Conservation (phyloP, 1,140 invertebrate species). For the Samia ricini region DNA sequence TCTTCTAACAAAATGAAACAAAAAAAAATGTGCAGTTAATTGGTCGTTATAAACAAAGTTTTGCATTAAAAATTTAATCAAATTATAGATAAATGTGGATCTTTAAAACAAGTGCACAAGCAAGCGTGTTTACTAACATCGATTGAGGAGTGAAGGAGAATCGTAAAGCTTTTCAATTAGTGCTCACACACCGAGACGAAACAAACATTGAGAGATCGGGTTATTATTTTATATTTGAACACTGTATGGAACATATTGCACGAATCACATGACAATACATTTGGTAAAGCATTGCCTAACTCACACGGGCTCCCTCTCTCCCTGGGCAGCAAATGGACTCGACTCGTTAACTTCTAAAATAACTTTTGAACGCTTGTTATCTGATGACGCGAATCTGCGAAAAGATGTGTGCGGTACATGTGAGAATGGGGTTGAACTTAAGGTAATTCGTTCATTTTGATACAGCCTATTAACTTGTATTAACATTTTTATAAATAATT, state of each 20-base stretch:
- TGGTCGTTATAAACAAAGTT: no score
- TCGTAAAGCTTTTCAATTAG: neutral
- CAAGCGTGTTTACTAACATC: neutral
- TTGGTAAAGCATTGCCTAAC: neutral
- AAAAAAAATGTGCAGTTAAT: no score
- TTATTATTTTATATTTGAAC: neutral
- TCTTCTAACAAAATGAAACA: no score
- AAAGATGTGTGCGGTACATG: neutral
- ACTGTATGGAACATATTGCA: neutral
- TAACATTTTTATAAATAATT: no score
- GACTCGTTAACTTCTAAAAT: constrained; percentile 1
- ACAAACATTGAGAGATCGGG: neutral
- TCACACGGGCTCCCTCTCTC: neutral
- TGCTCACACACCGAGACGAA: neutral
- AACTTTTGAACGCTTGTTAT: neutral
- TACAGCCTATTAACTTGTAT: no score
- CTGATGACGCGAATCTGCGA: neutral
- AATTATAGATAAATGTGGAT: neutral
- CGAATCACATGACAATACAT: neutral
- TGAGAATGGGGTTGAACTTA: neutral
- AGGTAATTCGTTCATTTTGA: neutral
- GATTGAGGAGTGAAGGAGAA: neutral
- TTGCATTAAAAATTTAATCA: neutral
- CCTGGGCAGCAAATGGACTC: neutral
- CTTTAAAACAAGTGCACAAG: neutral